A percentile compares a stretch with the other conserved stretches of the same genome.
These are phyloP conservation scores for Tupaia chinensis DNA, from an alignment of 2,113 vertebrate genomes.

Conservation along the genomic window DNA sequence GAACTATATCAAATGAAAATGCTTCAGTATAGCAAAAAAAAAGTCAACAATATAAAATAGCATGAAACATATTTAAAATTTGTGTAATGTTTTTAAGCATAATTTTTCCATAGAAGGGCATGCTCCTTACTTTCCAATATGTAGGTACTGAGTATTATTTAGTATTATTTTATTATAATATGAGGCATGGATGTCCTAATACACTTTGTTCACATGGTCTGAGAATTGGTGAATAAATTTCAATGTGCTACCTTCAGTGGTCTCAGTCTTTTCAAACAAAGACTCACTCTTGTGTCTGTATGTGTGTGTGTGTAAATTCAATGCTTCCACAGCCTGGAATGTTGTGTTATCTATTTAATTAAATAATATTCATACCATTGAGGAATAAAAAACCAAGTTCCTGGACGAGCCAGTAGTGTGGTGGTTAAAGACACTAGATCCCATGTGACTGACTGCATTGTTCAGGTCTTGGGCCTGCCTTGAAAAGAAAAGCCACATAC, in stretches of 20 bases:
- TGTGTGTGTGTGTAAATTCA: background rate
- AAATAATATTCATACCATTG: background rate
- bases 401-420: no score
- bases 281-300: background rate
- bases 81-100: background rate
- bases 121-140: background rate
- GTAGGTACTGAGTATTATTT: background rate
- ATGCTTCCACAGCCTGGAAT: background rate
- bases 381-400: background rate
- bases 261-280: background rate
- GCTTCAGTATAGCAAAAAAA: background rate
- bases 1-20: background rate
- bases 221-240: background rate
- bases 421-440: no score
- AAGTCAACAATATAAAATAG: no score
- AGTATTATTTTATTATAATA: background rate
- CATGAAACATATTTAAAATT: background rate
- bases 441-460: no score
- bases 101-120: background rate
- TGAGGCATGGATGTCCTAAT: background rate
- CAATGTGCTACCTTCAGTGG: background rate
- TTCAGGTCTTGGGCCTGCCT: no score
- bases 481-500: no score
- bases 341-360: background rate
- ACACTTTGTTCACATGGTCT: background rate